Evolutionary conservation across 2,113 vertebrate species (phyloP).

Genomic region (Pavo muticus): DNA sequence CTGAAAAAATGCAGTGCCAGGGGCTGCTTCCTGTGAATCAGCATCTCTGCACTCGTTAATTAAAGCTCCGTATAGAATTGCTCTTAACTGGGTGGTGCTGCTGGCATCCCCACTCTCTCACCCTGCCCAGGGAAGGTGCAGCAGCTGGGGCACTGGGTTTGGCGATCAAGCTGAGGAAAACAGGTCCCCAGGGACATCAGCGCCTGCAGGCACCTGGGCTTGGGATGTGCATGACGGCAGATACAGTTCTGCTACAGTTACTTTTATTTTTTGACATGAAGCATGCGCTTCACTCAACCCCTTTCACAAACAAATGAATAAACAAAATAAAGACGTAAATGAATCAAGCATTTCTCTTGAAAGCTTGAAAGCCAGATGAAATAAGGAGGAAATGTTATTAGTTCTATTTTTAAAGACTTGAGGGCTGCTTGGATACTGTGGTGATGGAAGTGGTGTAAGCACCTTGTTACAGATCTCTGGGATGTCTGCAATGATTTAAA

Average conservation of each 20-base stretch:
- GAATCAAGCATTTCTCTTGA: background rate
- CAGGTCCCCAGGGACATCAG: accelerated
- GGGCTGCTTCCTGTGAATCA: background rate
- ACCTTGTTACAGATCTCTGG: background rate
- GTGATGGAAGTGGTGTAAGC: conserved; percentile 26
- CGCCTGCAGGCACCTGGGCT: background rate
- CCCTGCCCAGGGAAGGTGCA: accelerated
- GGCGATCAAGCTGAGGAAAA: background rate
- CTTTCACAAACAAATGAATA: conserved; percentile 18
- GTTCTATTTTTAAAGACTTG: conserved; percentile 46
- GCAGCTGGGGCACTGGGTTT: background rate
- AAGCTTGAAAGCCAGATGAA: conserved; percentile 7
- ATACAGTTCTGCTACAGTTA: accelerated
- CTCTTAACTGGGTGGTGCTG: background rate
- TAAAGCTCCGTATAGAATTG: background rate
- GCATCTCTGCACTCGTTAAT: background rate
- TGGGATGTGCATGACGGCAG: accelerated
- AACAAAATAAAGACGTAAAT: conserved; percentile 26
- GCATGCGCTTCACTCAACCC: background rate
- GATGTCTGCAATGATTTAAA: background rate
- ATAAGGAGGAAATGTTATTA: conserved; percentile 22
- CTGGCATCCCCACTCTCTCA: accelerated
- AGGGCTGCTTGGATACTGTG: conserved; percentile 2
- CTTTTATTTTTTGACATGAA: too few relatives aligned
- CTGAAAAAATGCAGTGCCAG: accelerated